Conservation (phyloP, 1,140 invertebrate genomes). For the Laodelphax striatellus region DNA sequence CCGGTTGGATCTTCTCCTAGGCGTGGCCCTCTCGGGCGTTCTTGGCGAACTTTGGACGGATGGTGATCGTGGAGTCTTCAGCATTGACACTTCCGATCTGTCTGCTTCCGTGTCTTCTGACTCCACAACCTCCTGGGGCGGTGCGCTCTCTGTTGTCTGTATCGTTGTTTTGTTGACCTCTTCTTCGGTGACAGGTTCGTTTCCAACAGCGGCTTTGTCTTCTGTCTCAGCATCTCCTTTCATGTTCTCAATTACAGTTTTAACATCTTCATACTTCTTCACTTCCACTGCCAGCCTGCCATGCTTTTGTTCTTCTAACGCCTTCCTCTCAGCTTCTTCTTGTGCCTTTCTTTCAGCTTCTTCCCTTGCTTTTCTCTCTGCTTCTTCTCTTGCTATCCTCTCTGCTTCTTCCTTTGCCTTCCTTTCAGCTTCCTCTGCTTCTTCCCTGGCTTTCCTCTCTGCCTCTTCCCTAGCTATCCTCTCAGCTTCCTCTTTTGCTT, state of each 20-base stretch:
- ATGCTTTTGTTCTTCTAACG: not conserved
- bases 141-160: not conserved
- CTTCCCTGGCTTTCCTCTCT: slow-evolving; percentile 18
- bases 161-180: not conserved
- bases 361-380: slow-evolving; percentile 18
- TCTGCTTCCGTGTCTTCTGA: not conserved
- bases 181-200: not conserved
- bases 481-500: slow-evolving; percentile 14
- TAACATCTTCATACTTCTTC: too few species aligned
- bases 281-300: not conserved
- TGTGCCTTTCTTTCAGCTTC: slow-evolving; percentile 9
- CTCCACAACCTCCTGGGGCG: not conserved
- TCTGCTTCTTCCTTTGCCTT: slow-evolving; percentile 10
- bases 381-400: slow-evolving; percentile 12
- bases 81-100: not conserved
- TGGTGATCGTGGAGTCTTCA: too few species aligned
- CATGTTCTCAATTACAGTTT: not conserved
- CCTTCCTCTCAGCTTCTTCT: not conserved
- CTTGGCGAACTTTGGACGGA: not conserved
- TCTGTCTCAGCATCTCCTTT: not conserved
- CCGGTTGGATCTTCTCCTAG: not conserved
- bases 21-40: not conserved
- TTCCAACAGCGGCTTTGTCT: slow-evolving; percentile 1
- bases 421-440: slow-evolving; percentile 14
- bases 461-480: slow-evolving; percentile 12